Percentiles rank a stretch among this genome's conserved stretches.
phyloP scores from a whole-genome alignment of 2,888 invertebrate genomes.

The Aporophyla nigra region DNA sequence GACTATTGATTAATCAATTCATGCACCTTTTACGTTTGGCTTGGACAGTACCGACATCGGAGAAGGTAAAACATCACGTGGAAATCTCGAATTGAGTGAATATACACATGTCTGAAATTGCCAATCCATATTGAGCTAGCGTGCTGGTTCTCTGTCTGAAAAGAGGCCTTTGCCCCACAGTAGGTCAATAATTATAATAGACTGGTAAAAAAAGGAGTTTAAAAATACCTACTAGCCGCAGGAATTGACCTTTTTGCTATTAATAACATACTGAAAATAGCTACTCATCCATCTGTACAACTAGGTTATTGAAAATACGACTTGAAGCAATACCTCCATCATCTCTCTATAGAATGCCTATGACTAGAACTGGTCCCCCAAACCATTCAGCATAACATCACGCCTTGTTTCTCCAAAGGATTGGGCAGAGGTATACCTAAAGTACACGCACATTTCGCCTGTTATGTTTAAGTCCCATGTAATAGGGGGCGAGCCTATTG shows the following conservation, averaged over 20 bases:
- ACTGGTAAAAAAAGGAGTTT: not conserved
- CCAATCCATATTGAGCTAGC: too few relatives aligned
- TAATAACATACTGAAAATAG: not conserved
- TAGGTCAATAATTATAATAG: not conserved
- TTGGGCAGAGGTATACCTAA: too few relatives aligned
- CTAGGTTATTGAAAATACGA: not conserved
- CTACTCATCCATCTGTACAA: not conserved
- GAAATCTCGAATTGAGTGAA: too few relatives aligned
- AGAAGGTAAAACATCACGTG: too few relatives aligned
- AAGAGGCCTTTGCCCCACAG: not conserved
- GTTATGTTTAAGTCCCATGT: too few relatives aligned
- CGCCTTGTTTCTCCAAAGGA: too few relatives aligned
- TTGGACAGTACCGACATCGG: too few relatives aligned
- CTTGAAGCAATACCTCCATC: not conserved
- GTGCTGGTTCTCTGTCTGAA: not conserved
- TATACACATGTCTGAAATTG: too few relatives aligned
- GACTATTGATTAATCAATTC: too few relatives aligned
- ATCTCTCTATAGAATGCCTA: not conserved
- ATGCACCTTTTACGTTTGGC: too few relatives aligned
- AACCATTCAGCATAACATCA: not conserved
- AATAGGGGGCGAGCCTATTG: too few relatives aligned
- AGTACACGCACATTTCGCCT: too few relatives aligned
- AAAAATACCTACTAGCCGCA: not conserved
- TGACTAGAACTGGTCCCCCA: not conserved
- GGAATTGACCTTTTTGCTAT: not conserved